Evolutionary conservation across 2,888 invertebrate genomes (phyloP).

Genomic region (Orchesellides sinensis): DNA sequence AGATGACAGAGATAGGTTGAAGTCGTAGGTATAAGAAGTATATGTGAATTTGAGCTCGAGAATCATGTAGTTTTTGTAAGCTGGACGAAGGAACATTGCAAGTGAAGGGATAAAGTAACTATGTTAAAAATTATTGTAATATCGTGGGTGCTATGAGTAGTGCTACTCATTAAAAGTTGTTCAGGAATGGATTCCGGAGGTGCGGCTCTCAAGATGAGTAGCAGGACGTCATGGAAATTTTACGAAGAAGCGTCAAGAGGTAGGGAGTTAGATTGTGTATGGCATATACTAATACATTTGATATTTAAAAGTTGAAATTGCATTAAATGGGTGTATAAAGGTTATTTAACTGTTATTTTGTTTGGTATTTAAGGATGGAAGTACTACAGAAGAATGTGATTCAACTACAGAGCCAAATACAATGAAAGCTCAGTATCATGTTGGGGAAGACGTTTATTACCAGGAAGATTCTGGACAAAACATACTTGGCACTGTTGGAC

Average conservation of each 20-base stretch:
- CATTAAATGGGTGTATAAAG: neutral
- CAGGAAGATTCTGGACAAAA: constrained; percentile 68
- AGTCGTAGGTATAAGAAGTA: too few species aligned
- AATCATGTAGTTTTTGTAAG: too few species aligned
- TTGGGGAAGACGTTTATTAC: constrained; percentile 73
- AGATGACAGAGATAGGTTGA: too few species aligned
- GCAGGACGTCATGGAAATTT: constrained; percentile 38
- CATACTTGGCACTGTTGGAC: constrained; percentile 71
- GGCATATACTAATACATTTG: neutral
- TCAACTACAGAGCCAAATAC: constrained; percentile 70
- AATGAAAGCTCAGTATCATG: constrained; percentile 58
- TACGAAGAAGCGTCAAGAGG: constrained; percentile 28
- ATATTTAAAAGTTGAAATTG: neutral
- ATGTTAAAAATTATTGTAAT: too few species aligned
- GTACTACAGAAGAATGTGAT: constrained; percentile 66
- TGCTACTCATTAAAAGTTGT: neutral
- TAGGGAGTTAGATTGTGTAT: neutral
- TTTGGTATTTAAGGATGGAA: constrained; percentile 29
- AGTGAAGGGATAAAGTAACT: too few species aligned
- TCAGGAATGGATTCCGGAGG: constrained; percentile 23
- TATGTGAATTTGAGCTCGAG: too few species aligned
- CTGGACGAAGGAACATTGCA: too few species aligned
- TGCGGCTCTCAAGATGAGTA: constrained; percentile 27
- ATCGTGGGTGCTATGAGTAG: neutral
- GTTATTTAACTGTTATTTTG: too few species aligned